These are phyloP conservation scores for Caenorhabditis remanei DNA, from an alignment of 1,140 invertebrate species.

Conservation along the genomic window DNA sequence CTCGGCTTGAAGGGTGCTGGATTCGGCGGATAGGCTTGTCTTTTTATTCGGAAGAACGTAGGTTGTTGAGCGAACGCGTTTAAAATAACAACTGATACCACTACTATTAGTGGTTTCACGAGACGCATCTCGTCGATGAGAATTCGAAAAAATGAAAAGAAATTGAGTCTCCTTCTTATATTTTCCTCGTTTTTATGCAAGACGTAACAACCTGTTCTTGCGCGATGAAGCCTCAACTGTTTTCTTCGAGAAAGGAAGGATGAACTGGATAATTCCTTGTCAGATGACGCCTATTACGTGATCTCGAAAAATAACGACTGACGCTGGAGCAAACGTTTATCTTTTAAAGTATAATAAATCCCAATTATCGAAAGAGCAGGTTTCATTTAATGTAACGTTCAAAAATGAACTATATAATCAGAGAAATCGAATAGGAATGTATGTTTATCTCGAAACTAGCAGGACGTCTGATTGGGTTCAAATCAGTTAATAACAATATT, in stretches of 20 bases:
- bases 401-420: neutral
- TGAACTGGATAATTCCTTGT: slow-evolving; percentile 42
- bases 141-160: slow-evolving; percentile 4
- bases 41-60: slow-evolving; percentile 18
- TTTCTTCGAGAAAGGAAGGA: slow-evolving; percentile 23
- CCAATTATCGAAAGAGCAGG: too few relatives aligned
- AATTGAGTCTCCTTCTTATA: neutral
- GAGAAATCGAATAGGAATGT: neutral
- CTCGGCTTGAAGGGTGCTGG: slow-evolving; percentile 67
- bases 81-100: neutral
- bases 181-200: slow-evolving; percentile 38
- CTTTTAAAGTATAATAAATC: too few relatives aligned
- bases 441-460: too few relatives aligned
- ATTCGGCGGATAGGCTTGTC: slow-evolving; percentile 69
- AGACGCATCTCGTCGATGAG: slow-evolving; percentile 22
- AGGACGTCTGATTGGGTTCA: neutral
- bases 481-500: neutral
- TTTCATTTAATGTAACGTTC: too few relatives aligned
- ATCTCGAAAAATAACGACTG: neutral
- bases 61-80: slow-evolving; percentile 8
- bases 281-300: slow-evolving; percentile 23
- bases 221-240: slow-evolving; percentile 12
- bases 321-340: slow-evolving; percentile 23
- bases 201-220: slow-evolving; percentile 50
- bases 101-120: neutral